Percentiles rank a stretch among this genome's conserved stretches.
These are phyloP conservation scores for Ischnus inquisitorius DNA, from an alignment of 2,888 invertebrate genomes.

Conservation along the genomic window DNA sequence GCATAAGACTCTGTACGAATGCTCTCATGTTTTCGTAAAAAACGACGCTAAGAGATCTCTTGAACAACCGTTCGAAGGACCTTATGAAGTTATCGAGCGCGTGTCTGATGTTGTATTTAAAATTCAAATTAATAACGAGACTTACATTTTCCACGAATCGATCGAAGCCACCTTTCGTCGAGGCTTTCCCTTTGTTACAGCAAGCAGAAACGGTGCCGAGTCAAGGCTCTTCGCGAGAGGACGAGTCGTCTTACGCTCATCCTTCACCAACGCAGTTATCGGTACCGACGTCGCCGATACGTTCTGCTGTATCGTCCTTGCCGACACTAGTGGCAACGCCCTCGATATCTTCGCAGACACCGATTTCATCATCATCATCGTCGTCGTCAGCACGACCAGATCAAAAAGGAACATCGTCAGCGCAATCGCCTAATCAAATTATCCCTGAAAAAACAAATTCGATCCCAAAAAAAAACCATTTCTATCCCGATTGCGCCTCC, in stretches of 20 bases:
- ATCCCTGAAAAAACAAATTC: background rate
- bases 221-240: background rate
- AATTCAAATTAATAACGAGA: background rate
- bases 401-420: background rate
- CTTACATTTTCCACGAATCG: background rate
- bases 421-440: background rate
- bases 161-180: background rate
- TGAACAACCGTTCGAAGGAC: constrained; percentile 35
- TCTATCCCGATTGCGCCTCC: background rate
- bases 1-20: constrained; percentile 15
- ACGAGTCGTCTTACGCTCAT: background rate
- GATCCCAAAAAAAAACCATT: background rate
- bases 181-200: background rate
- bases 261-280: background rate
- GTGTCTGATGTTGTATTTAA: background rate
- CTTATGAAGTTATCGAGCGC: constrained; percentile 12
- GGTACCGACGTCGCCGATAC: background rate
- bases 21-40: constrained; percentile 4
- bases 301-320: background rate
- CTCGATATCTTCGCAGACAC: constrained; percentile 5
- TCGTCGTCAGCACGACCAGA: background rate
- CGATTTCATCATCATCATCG: background rate
- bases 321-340: background rate
- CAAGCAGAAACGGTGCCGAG: background rate
- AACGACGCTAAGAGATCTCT: background rate